Evolutionary conservation across 2,888 invertebrate genomes (phyloP).

Genomic region (Pteria penguin): DNA sequence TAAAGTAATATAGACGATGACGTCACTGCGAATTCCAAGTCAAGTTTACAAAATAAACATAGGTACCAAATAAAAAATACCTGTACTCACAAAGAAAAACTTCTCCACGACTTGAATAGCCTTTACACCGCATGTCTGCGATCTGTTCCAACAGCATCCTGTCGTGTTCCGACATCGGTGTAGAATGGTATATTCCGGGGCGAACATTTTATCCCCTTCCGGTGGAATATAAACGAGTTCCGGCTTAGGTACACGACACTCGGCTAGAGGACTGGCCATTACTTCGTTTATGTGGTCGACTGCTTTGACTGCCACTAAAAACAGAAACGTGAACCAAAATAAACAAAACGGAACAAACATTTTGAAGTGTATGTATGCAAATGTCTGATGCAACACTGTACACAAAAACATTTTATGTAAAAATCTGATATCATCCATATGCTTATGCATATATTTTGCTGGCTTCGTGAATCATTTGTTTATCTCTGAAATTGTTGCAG

Average conservation of each 20-base stretch:
- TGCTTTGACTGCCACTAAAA: constrained; percentile 58
- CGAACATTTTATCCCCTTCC: constrained; percentile 87
- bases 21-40: no score
- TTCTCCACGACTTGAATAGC: constrained; percentile 26
- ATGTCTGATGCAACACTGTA: no score
- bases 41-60: no score
- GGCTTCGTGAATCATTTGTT: background rate
- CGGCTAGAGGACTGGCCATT: constrained; percentile 50
- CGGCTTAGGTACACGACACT: constrained; percentile 86
- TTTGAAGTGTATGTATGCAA: no score
- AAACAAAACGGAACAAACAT: no score
- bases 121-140: constrained; percentile 34
- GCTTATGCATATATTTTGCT: background rate
- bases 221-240: constrained; percentile 89
- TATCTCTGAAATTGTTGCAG: background rate
- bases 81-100: constrained; percentile 38
- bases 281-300: constrained; percentile 63
- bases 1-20: no score
- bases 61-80: background rate
- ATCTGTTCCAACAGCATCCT: constrained; percentile 86
- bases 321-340: no score
- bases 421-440: no score
- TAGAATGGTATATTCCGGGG: constrained; percentile 91
- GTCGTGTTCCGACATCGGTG: constrained; percentile 93
- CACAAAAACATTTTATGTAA: no score